Base-by-base conservation (phyloP, 2,888 invertebrate genomes). In the Zelleria hepariella region DNA sequence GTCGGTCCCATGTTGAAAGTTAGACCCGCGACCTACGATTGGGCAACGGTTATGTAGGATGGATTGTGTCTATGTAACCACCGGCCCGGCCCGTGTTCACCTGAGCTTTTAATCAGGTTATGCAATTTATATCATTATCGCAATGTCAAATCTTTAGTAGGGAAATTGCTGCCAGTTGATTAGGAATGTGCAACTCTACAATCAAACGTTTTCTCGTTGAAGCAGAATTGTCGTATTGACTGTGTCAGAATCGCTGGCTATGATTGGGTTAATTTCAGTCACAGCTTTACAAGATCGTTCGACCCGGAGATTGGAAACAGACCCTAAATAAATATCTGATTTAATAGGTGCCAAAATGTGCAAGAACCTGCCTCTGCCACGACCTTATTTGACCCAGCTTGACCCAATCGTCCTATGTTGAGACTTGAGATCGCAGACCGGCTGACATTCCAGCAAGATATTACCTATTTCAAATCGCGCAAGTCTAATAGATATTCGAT, bases 1-100 rank as follows among this genome's bases (percentile, higher is more conserved):
- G 63, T 78, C 69, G 70, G 74, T 72, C 71, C 74, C 75, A 80
- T 77, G 78, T 81, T 69, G 82, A 85, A 86, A 87, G 80, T 75
- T 51, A 23, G 51, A 10, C 32, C 32, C 23, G 51, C 79, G 81
- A 84, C 80, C 82, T 80, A 80, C 71, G 81, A 77, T 85, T 80
- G 75, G 70, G 80, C 78, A 86, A 86, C 67, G 70, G 71, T 78
- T 77, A 80, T 78, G 76, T 79, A 74, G 75, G 77, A 82, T 78
- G 75, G 72, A 70, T 71, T 68, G 63, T 58, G 42, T 20, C 42
- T 8, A 21, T 24, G 32, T 24, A 26, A 26, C 51, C 21, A 49
- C 18, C 49, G 20, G 1, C 49, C 7, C 21, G 49, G 15, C 10
- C 2, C 32, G 15, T 32, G 32, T 32, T 42, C 32, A 42, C 15